Base-by-base conservation (phyloP, 1,140 invertebrate genomes). In the Zaprionus taronus region DNA sequence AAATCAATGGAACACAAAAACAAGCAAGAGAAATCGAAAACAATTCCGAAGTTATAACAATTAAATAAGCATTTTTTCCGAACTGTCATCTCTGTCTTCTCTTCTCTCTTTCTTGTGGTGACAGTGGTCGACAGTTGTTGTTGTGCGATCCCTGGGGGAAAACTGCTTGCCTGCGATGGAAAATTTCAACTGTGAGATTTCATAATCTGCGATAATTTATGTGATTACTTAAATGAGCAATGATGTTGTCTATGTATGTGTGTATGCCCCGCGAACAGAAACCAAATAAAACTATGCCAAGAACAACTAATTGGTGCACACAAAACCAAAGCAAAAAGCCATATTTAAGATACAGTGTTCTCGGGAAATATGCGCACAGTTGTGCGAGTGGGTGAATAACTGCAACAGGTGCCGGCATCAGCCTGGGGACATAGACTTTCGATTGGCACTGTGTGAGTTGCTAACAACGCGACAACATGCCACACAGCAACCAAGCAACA, bases 191-290 rank as follows among this genome's bases (percentile, higher is more conserved):
- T 79, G 51, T 70, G 78, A 7, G 15, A 76, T 87, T 87, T 89
- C 83, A 70, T 70, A 87, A 87, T 83, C 74, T 55, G 55, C 28
- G 71, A 87, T 87, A 89, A 87, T 87, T 87, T 87, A 87, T 87
- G 68, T 81, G 84, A 89, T 87, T 89, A 87, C 83, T 87, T 87
- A 83, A 83, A 87, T 87, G 84, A 87, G 78, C 80, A 80, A 83
- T 80, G 83, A 47, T 47, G 41, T 47, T 47, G n/a, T 44, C 31
- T 11, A 41, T 41, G 38, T 41, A 41, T 47, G n/a, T 47, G 17
- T 47, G n/a, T 47, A 7, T 44, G 34, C 34, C 17, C 34, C 24
- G 17, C 62, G 76, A 36, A 51, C 57, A 57, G 56, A 82, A 75
- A 81, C 63, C 38, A 51, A 68, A 79, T 79, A 83, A 86, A 87